Base-by-base conservation (phyloP, 2,888 invertebrate genomes). In the Scaptomyza tumidula region DNA sequence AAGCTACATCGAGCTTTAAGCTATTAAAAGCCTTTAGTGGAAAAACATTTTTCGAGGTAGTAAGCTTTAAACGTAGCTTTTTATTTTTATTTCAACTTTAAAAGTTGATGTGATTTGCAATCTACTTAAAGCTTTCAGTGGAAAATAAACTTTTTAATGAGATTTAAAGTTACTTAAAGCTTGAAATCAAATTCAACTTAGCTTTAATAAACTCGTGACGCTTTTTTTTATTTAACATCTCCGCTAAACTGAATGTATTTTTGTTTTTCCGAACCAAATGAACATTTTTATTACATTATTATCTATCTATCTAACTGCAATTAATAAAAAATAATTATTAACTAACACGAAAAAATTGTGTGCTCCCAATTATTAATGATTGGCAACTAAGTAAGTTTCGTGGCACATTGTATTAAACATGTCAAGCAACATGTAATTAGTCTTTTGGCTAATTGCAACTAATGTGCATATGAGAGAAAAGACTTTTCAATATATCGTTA, bases 381-480 rank as follows among this genome's bases (percentile, higher is more conserved):
- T 3, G 44, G 41, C 9, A 50, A 49, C 9, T 37, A 31, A 14
- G 43, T 37, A 9, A 3, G 31, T 14, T 6, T 35, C 1, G 41
- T 19, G 37, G 49, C 54, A 50, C 44, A 44, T 54, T 50, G 41
- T 43, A 52, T 46, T 39, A 52, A 37, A 33, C 19, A 37, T 31
- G 49, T 6, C 14, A 13, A 37, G 27, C 41, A 66, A 6, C 13
- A 27, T 60, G 62, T 68, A 84, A 78, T 86, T 82, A 84, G 65
- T 70, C 46, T 44, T 49, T 66, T 54, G 41, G 41, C 78, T 78
- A 82, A 82, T 82, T 86, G 81, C 81, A 63, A 46, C 64, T 80
- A 84, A 86, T 86, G 65, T 78, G 63, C 66, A 83, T 71, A 58
- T 60, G 64, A 49, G 57, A 63, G 37, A 45, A 31, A 63, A 64